These are phyloP conservation scores for Caenorhabditis sp. DNA, from an alignment of 2,888 invertebrate species.

Conservation along the genomic window DNA sequence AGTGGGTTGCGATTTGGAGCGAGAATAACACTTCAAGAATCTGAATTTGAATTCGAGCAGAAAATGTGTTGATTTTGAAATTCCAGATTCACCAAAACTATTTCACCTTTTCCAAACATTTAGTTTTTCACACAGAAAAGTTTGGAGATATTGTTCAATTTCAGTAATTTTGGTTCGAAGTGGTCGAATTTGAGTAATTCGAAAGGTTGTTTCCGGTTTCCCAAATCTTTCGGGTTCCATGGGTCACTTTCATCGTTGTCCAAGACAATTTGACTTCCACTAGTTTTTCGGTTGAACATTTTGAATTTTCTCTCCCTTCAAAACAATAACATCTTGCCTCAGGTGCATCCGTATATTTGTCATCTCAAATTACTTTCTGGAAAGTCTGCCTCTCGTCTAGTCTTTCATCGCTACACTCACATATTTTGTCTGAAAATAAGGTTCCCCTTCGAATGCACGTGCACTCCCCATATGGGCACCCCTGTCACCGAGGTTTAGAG, in stretches of 20 bases:
- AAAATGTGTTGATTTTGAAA: too few species aligned
- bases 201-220: neutral
- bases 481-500: neutral
- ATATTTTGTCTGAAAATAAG: neutral
- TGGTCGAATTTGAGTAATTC: too few species aligned
- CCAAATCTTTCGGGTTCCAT: neutral
- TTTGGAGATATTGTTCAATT: too few species aligned
- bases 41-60: neutral
- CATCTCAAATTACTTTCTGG: conserved; percentile 33
- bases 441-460: conserved; percentile 10
- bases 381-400: neutral
- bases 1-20: neutral
- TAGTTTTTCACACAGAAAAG: too few species aligned
- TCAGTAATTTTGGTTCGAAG: too few species aligned
- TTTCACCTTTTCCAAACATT: too few species aligned
- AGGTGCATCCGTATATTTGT: conserved; percentile 17
- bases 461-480: conserved; percentile 47
- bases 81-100: too few species aligned
- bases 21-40: conserved; percentile 13
- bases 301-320: neutral
- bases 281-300: neutral
- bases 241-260: neutral
- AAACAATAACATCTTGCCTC: neutral
- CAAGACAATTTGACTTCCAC: neutral
- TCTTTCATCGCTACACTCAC: conserved; percentile 3